These are phyloP conservation scores for Tachuris rubrigastra DNA, from an alignment of 2,113 vertebrate species.

Conservation along the genomic window DNA sequence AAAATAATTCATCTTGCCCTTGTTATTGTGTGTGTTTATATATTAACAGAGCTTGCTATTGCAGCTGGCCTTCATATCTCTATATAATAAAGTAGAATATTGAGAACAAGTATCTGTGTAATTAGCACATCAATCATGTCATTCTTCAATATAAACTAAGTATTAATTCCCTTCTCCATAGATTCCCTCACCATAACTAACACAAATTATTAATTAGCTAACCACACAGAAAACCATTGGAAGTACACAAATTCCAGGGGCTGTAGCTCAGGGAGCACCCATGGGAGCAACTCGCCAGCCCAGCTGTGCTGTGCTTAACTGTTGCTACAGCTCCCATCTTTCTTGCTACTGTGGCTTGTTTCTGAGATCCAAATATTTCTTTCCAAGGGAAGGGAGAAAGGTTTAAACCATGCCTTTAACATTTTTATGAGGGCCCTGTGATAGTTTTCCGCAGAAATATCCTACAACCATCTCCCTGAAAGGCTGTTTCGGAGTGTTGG, in stretches of 20 bases:
- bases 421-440: background rate
- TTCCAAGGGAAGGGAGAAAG: background rate
- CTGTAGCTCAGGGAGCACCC: background rate
- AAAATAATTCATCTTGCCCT: constrained; percentile 2
- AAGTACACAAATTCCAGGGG: background rate
- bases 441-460: background rate
- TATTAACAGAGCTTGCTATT: background rate
- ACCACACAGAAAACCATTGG: background rate
- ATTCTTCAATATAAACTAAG: constrained; percentile 14
- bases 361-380: background rate
- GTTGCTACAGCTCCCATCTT: background rate
- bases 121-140: constrained; percentile 49
- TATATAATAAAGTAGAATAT: constrained; percentile 15
- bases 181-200: background rate
- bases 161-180: constrained; percentile 17
- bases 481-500: background rate
- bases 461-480: background rate
- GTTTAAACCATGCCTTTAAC: background rate
- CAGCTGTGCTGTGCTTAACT: background rate
- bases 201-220: constrained; percentile 25
- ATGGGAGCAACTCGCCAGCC: background rate
- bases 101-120: constrained; percentile 27
- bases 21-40: background rate
- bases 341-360: background rate
- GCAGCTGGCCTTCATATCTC: constrained; percentile 20